Base-by-base conservation (phyloP, 2,888 invertebrate species). In the Drosophila monieri region DNA sequence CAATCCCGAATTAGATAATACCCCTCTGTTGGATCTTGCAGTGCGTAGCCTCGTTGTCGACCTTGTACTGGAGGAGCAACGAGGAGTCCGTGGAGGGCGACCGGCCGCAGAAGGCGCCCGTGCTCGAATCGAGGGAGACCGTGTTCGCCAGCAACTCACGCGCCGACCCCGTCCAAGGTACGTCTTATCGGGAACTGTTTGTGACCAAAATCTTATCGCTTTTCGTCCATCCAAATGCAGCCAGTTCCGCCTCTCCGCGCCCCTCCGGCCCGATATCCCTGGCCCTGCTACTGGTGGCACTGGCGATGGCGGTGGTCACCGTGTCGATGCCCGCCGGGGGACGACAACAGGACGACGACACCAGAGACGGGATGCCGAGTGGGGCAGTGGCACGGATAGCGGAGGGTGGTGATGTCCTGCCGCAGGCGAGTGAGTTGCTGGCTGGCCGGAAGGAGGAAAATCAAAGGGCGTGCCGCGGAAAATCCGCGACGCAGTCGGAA, bases 51-150 rank as follows among this genome's bases (percentile, higher is more conserved):
- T 94, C 94, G 74, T 93, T 95, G 80, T 94, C 94, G 73, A 94
- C 94, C 48, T 93, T 95, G 76, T 95, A 95, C 91, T 94, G 94
- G 93, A 93, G 94, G 85, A 95, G 94, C 90, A 95, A 95, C 91
- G 95, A 95, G 91, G 94, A 95, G 90, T 95, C 95, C 88, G 95
- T 95, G 71, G 94, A 95, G 90, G 94, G 95, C 53, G 95, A 95
- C 87, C 91, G 93, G 71, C 93, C 94, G 66, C 94, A 93, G 88
- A 94, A 93, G 90, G 94, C 94, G 41, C 94, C 95, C 41, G 95
- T 94, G 44, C 91, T 95, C 87, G 95, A 95, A 90, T 95, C 95
- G 84, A 93, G 94, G 62, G 95, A 94, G 90, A 94, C 94, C 49
- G 94, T 93, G 14, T 91, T 90, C 55, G 91, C 91, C 41, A 91